Conservation (phyloP, 2,888 invertebrate species). For the Elegia similella region DNA sequence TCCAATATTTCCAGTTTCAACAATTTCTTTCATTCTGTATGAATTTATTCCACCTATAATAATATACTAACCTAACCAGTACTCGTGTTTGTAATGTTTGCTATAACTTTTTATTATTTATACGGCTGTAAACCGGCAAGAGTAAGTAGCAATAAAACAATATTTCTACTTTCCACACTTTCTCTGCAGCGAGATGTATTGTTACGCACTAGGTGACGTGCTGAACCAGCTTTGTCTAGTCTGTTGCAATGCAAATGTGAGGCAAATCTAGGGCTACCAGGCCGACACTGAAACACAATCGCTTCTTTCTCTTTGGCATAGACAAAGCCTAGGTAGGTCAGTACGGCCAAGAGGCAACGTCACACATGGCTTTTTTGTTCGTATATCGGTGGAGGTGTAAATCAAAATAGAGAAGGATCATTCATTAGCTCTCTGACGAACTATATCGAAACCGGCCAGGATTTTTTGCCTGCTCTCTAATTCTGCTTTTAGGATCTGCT, state of each 20-base stretch:
- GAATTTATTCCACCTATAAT: too few species aligned
- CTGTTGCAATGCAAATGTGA: background rate
- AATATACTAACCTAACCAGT: too few species aligned
- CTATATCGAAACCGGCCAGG: too few species aligned
- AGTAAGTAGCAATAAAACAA: constrained; percentile 26
- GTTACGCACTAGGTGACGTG: constrained; percentile 19
- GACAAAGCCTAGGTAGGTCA: background rate
- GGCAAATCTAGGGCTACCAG: background rate
- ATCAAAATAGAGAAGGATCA: too few species aligned
- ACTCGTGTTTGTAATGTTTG: background rate
- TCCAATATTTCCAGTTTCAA: too few species aligned
- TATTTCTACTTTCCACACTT: constrained; percentile 37
- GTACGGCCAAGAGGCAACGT: too few species aligned
- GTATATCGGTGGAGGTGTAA: too few species aligned
- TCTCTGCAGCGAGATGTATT: constrained; percentile 26
- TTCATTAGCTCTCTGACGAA: too few species aligned
- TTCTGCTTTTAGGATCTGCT: too few species aligned
- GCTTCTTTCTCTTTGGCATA: background rate
- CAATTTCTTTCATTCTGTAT: too few species aligned
- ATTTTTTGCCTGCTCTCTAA: too few species aligned
- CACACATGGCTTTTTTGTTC: too few species aligned
- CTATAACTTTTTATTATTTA: background rate
- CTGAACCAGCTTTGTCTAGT: background rate
- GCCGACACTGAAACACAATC: background rate
- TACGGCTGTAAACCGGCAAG: background rate